Base-by-base conservation (phyloP, 2,113 vertebrate species). In the Eudyptes chrysolophus region DNA sequence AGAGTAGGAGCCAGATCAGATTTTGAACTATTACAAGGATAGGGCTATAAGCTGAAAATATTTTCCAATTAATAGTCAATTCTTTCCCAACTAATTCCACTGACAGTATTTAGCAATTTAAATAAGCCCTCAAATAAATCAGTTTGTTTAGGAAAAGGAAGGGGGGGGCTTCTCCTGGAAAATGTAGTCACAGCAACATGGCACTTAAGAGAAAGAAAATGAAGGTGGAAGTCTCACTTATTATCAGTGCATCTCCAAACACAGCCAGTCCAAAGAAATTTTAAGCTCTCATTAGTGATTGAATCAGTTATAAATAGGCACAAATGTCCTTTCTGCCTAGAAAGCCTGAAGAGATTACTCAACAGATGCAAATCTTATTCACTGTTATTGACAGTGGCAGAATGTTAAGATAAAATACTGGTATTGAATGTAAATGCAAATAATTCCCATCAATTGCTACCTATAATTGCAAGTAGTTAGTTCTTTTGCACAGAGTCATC, bases 221-320 rank as follows among this genome's bases (percentile, higher is more conserved):
- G 32, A 61, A 90, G 75, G 66, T 88, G n/a, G 16, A 87, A 88
- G 6, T 40, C 55, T 89, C 26, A 20, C 8, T 1, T 78, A 29
- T 29, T 71, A 19, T 68, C 38, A 57, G 55, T 55, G 25, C 66
- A n/a, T 82, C 64, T 92, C 82, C 84, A 71, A 75, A 76, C 16
- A 24, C 30, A 68, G 42, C 10, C 60, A 74, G 34, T 79, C 68
- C 68, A 88, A 89, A 84, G 57, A 74, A 68, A 90, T 87, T 81
- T 94, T 93, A 92, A 94, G 38, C 82, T 87, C 65, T 90, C 65
- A 29, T 94, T 92, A 95, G 89, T 80, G 80, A 89, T 8, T 64
- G 62, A 95, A 85, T 96, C 54, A 40, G 68, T 88, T 94, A 97
- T 79, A 94, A 96, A 96, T 87, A 92, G 95, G 60, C 40, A 90